Conservation (phyloP, 35 echinoderm and acorn worm genomes). For the Holothuria glaberrima region DNA sequence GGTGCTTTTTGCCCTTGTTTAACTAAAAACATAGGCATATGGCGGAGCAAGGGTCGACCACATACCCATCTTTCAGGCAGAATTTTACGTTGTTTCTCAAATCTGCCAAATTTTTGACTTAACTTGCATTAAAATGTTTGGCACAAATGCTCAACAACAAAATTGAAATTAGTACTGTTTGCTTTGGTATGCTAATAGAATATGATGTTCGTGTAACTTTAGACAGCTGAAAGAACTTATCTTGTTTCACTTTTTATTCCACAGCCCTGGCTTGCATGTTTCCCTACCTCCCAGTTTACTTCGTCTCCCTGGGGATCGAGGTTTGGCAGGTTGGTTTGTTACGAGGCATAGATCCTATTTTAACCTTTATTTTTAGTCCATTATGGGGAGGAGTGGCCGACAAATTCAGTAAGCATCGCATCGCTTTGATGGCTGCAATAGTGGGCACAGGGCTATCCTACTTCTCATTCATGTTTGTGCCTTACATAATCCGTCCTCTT, state of each 20-base stretch:
- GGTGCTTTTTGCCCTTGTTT: too few species aligned
- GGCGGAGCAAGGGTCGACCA: too few species aligned
- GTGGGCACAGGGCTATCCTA: conserved; percentile 36
- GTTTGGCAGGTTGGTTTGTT: conserved; percentile 67
- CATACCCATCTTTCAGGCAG: too few species aligned
- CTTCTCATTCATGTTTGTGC: conserved; percentile 63
- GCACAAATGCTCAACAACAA: background rate
- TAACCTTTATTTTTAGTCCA: conserved; percentile 55
- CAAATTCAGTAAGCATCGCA: conserved; percentile 61
- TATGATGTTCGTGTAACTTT: too few species aligned
- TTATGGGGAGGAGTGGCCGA: conserved; percentile 66
- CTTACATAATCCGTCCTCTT: conserved; percentile 35
- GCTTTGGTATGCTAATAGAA: too few species aligned
- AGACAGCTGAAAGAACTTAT: background rate
- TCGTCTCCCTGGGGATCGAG: conserved; percentile 58
- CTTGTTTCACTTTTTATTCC: background rate
- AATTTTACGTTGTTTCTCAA: too few species aligned
- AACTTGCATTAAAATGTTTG: background rate
- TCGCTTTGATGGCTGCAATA: conserved; percentile 32
- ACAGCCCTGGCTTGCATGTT: conserved; percentile 60
- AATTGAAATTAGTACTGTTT: too few species aligned
- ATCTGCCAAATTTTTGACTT: background rate
- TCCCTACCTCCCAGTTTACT: conserved; percentile 57
- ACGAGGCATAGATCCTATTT: conserved; percentile 56
- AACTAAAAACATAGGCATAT: too few species aligned